A percentile compares a stretch with the other conserved stretches of the same genome.
phyloP scores from a whole-genome alignment of 2,888 invertebrate species.

The Fabriciana adippe region DNA sequence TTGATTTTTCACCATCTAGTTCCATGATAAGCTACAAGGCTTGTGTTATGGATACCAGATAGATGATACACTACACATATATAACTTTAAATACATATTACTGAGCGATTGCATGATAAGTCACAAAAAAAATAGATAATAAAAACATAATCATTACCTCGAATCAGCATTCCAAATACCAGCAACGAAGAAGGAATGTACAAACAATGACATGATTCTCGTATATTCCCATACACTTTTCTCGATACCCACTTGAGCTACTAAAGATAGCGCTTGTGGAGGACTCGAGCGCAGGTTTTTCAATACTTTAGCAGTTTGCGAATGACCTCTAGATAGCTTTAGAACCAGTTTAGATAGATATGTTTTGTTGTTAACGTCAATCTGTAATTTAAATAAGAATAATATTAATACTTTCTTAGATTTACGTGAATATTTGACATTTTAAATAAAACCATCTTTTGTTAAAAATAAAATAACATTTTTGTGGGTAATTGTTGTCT shows the following conservation, averaged over 20 bases:
- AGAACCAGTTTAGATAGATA: slow-evolving; percentile 72
- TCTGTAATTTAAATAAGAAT: slow-evolving; percentile 50
- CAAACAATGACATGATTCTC: slow-evolving; percentile 67
- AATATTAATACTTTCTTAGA: no score
- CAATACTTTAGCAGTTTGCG: slow-evolving; percentile 68
- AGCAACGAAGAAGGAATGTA: slow-evolving; percentile 74
- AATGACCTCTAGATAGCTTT: slow-evolving; percentile 73
- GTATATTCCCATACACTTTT: slow-evolving; percentile 79
- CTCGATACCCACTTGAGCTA: slow-evolving; percentile 72
- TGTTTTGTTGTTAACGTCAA: slow-evolving; percentile 76
- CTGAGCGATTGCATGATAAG: no score
- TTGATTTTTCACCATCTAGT: no score
- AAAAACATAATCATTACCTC: slow-evolving; percentile 50
- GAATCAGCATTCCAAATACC: slow-evolving; percentile 73
- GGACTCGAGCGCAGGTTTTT: slow-evolving; percentile 67
- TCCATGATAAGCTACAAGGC: no score
- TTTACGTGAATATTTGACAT: no score
- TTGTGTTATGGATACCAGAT: no score
- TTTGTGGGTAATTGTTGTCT: no score
- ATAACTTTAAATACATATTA: no score
- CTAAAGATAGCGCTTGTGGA: slow-evolving; percentile 68
- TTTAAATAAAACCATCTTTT: no score
- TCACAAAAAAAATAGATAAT: neutral
- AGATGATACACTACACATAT: no score
- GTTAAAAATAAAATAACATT: no score